Conservation (phyloP, 2,888 invertebrate genomes). For the Morinoia aosen region DNA sequence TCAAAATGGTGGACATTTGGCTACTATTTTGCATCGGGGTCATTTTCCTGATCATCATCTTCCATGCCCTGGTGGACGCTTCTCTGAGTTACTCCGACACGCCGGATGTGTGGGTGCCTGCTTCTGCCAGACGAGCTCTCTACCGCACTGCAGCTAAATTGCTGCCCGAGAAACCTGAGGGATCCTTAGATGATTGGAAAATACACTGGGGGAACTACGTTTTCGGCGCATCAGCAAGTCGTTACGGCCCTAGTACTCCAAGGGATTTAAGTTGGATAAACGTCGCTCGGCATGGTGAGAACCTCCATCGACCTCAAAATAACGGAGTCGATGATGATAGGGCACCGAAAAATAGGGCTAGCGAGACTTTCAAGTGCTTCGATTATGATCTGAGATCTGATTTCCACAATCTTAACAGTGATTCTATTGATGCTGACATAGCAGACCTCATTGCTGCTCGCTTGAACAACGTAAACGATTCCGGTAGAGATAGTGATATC, state of each 20-base stretch:
- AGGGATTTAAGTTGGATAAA: background rate
- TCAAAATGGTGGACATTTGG: conserved; percentile 53
- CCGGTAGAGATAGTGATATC: background rate
- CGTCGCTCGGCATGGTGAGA: background rate
- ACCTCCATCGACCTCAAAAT: background rate
- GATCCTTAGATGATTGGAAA: background rate
- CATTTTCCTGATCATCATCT: conserved; percentile 54
- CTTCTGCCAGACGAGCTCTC: background rate
- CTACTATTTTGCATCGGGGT: conserved; percentile 52
- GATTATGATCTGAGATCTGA: background rate
- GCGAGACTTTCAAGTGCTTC: background rate
- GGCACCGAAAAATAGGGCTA: background rate
- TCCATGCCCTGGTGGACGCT: conserved; percentile 46
- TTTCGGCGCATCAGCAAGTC: background rate
- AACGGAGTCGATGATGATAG: background rate
- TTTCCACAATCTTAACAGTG: background rate
- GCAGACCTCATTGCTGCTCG: background rate
- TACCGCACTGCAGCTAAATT: background rate
- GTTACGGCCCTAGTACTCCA: background rate
- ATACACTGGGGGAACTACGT: background rate
- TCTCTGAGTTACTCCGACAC: background rate
- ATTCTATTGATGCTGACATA: background rate
- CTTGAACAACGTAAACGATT: background rate
- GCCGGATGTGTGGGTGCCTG: background rate
- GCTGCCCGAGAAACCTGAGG: background rate